Percentiles rank a stretch among this genome's conserved stretches.
Conservation (phyloP, 2,888 invertebrate species). For the Andrena chrysosceles region DNA sequence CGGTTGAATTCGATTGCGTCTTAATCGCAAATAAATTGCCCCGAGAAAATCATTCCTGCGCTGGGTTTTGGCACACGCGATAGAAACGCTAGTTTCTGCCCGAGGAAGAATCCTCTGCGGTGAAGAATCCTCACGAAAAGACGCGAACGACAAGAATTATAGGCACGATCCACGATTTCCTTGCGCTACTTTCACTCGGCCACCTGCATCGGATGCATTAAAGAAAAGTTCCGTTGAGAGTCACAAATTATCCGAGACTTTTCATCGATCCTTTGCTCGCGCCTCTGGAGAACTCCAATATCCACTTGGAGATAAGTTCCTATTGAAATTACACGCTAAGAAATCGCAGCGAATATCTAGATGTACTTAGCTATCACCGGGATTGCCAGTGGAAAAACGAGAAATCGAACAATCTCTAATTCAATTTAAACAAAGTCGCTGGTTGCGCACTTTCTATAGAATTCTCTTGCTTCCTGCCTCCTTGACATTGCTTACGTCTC, state of each 20-base stretch:
- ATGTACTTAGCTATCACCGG: not conserved
- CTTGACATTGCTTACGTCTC: not conserved
- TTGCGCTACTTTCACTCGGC: slow-evolving; percentile 58
- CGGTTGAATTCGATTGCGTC: not conserved
- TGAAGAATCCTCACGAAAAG: slow-evolving; percentile 27
- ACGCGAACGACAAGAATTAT: slow-evolving; percentile 54
- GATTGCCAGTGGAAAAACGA: not conserved
- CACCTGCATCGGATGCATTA: slow-evolving; percentile 14
- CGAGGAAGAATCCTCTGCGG: no score
- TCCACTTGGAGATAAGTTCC: not conserved
- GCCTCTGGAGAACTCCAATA: not conserved
- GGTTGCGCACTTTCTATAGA: no score
- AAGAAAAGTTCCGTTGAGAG: slow-evolving; percentile 6
- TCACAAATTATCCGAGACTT: not conserved
- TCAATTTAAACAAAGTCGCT: no score
- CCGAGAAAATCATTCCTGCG: slow-evolving; percentile 38
- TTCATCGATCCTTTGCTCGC: slow-evolving; percentile 22
- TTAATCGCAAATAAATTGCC: slow-evolving; percentile 22
- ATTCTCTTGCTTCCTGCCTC: not conserved
- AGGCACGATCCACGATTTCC: slow-evolving; percentile 54
- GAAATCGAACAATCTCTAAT: no score
- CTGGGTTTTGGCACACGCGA: slow-evolving; percentile 26
- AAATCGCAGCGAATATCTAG: not conserved
- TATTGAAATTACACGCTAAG: not conserved
- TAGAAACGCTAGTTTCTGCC: slow-evolving; percentile 26